Conservation (phyloP, 2,113 vertebrate species). For the Tragelaphus scriptus region DNA sequence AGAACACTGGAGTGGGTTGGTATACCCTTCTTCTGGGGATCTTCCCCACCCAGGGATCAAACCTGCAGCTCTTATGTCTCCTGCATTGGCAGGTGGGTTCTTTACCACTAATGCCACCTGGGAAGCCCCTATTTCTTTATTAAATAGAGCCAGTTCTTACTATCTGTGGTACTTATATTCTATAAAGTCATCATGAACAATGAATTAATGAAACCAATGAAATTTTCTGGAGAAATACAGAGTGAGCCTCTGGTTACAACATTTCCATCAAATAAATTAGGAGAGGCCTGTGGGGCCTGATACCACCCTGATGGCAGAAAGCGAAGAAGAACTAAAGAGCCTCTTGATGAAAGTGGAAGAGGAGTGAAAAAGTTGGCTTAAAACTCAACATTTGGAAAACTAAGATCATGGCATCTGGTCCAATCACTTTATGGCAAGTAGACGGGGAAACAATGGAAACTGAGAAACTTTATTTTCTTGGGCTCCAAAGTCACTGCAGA, state of each 20-base stretch:
- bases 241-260: not conserved
- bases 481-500: not conserved
- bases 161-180: not conserved
- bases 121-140: not conserved
- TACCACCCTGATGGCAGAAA: not conserved
- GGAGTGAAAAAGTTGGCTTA: not conserved
- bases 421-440: not conserved
- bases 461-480: not conserved
- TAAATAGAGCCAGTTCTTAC: not conserved
- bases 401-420: not conserved
- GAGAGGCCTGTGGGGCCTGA: not conserved
- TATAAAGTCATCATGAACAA: not conserved
- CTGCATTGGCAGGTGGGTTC: not conserved
- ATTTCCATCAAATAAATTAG: not conserved
- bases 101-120: not conserved
- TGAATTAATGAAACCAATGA: not conserved
- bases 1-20: not conserved
- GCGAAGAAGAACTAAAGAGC: not conserved
- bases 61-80: not conserved
- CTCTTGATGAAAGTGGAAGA: not conserved
- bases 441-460: not conserved
- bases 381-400: not conserved
- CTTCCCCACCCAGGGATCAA: not conserved
- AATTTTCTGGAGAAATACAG: not conserved
- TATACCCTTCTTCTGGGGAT: not conserved